A percentile compares a stretch with the other conserved stretches of the same genome.
These are phyloP conservation scores for Pangasianodon hypophthalmus DNA, from an alignment of 2,113 vertebrate species.

Conservation along the genomic window DNA sequence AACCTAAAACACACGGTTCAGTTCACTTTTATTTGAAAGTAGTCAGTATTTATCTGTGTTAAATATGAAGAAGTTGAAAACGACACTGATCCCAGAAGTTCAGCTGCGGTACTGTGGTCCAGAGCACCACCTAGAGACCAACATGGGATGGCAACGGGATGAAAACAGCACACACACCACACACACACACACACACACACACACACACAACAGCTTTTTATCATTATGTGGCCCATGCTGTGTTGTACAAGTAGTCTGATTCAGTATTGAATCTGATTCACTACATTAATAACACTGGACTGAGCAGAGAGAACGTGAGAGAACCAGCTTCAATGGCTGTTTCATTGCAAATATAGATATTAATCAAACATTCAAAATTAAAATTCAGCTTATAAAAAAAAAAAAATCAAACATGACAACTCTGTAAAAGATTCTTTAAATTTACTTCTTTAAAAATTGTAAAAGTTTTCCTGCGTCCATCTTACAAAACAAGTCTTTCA, in stretches of 20 bases:
- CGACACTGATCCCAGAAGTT: background rate
- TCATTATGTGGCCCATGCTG: background rate
- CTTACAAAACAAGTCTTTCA: too few relatives aligned
- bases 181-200: background rate
- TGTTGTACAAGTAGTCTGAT: background rate
- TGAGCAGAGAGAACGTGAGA: background rate
- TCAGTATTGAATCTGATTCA: too few relatives aligned
- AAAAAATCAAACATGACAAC: too few relatives aligned
- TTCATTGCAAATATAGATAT: too few relatives aligned
- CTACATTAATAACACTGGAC: background rate
- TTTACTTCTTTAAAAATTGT: too few relatives aligned
- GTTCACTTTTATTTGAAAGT: background rate
- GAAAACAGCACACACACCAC: constrained; percentile 4
- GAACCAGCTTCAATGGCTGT: too few relatives aligned
- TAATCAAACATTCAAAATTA: too few relatives aligned
- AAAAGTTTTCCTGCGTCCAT: too few relatives aligned
- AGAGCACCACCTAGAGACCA: constrained; percentile 34
- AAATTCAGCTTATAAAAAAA: too few relatives aligned
- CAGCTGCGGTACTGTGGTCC: background rate
- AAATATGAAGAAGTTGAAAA: background rate
- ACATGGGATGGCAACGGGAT: background rate
- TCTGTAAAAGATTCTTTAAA: too few relatives aligned
- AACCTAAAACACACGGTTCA: background rate
- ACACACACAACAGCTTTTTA: background rate
- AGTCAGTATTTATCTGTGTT: background rate